Conservation (phyloP, 2,797 vertebrate species). For the Clarias laeviceps region DNA sequence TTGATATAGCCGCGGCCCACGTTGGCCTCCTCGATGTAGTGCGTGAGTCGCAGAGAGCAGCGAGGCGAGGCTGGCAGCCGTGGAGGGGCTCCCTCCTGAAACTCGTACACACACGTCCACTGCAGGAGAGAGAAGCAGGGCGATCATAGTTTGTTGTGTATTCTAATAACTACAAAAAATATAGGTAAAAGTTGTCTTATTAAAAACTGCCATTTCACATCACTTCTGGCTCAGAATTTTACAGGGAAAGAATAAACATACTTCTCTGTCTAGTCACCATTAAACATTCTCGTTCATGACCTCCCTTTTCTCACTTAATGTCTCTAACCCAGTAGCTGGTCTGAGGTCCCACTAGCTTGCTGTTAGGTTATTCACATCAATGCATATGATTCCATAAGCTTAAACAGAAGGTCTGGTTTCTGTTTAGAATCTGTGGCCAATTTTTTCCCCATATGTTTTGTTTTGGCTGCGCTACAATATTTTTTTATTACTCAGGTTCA, state of each 20-base stretch:
- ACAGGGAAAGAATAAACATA: neutral
- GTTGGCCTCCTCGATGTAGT: slow-evolving; percentile 97
- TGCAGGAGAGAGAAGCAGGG: slow-evolving; percentile 58
- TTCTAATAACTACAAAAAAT: neutral
- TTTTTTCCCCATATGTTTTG: neutral
- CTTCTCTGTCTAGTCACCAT: neutral
- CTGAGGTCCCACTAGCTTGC: neutral
- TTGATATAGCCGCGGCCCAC: slow-evolving; percentile 97
- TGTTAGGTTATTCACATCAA: neutral
- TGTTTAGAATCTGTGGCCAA: neutral
- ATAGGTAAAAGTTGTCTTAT: neutral
- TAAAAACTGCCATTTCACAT: neutral
- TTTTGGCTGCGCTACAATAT: neutral
- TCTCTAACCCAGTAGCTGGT: neutral
- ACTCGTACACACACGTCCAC: slow-evolving; percentile 99
- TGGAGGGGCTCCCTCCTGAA: slow-evolving; percentile 93
- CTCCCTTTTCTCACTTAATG: neutral
- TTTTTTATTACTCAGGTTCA: neutral
- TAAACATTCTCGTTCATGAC: neutral
- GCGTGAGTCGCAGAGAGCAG: slow-evolving; percentile 92
- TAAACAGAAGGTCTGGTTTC: neutral
- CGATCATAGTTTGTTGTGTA: neutral
- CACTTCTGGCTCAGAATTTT: neutral
- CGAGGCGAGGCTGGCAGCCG: slow-evolving; percentile 87
- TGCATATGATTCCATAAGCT: neutral